phyloP scores from a whole-genome alignment of 23 tunicate species.

The Styela clava region DNA sequence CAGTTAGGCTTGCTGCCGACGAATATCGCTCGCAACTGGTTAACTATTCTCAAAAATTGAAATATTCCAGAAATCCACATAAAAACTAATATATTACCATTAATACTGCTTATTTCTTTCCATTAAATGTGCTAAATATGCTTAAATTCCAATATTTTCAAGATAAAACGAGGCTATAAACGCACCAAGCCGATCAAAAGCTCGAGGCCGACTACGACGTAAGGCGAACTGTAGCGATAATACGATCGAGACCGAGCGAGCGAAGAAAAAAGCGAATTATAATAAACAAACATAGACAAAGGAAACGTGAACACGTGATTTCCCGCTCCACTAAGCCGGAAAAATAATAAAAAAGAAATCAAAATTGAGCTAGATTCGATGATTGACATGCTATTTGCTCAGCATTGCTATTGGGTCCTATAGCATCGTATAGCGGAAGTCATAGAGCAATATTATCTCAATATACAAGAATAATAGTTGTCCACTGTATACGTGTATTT shows the following conservation, averaged over 20 bases:
- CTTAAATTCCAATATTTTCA: too few relatives aligned
- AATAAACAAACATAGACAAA: not conserved
- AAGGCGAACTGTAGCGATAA: constrained; percentile 12
- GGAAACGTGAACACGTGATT: constrained; percentile 20
- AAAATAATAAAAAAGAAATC: not conserved
- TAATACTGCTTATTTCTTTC: too few relatives aligned
- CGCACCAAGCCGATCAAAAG: constrained; percentile 19
- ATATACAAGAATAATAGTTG: not conserved
- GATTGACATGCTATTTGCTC: not conserved
- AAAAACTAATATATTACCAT: too few relatives aligned
- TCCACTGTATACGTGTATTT: not conserved
- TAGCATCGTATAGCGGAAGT: constrained; percentile 24
- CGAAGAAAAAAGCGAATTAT: constrained; percentile 11
- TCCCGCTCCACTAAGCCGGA: constrained; percentile 3
- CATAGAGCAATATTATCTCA: not conserved
- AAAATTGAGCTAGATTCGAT: not conserved
- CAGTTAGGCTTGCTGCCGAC: too few relatives aligned
- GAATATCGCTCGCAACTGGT: too few relatives aligned
- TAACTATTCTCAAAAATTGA: too few relatives aligned
- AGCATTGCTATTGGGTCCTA: not conserved
- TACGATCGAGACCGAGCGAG: not conserved
- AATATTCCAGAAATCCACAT: too few relatives aligned
- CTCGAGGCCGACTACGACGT: constrained; percentile 25
- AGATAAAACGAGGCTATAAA: too few relatives aligned
- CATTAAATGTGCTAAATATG: too few relatives aligned